These are phyloP conservation scores for Nephrotoma appendiculata DNA, from an alignment of 2,888 invertebrate species.

Conservation along the genomic window DNA sequence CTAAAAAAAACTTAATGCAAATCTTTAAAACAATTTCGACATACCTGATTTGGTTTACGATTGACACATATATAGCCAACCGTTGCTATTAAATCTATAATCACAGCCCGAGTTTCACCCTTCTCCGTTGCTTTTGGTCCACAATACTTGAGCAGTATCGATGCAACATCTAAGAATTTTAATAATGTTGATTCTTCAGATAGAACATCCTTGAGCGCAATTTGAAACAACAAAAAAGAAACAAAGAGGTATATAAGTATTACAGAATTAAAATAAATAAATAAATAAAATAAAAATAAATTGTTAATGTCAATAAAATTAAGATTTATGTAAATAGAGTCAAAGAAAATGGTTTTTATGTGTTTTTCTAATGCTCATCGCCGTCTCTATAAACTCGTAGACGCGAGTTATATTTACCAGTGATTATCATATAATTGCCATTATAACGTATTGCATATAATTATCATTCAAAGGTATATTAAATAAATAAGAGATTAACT, in stretches of 20 bases:
- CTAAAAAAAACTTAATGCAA: neutral
- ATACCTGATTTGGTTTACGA: slow-evolving; percentile 29
- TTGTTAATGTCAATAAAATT: neutral
- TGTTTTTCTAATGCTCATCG: neutral
- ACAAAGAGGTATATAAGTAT: neutral
- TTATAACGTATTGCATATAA: too few relatives aligned
- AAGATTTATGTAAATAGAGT: neutral
- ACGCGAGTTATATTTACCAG: neutral
- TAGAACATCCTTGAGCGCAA: slow-evolving; percentile 24
- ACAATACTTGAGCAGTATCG: slow-evolving; percentile 27
- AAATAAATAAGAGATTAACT: neutral
- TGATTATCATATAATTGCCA: neutral
- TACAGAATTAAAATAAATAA: neutral
- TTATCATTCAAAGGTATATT: too few relatives aligned
- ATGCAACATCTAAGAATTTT: slow-evolving; percentile 30
- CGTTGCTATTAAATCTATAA: slow-evolving; percentile 31
- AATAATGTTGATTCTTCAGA: slow-evolving; percentile 26
- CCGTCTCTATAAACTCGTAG: neutral
- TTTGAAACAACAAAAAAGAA: neutral
- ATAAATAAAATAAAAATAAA: too few relatives aligned
- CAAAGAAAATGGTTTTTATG: neutral
- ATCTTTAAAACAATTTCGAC: neutral
- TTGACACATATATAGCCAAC: slow-evolving; percentile 31
- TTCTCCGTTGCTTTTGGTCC: slow-evolving; percentile 22
- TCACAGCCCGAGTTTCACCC: slow-evolving; percentile 28